phyloP scores from a whole-genome alignment of 2,113 vertebrate genomes.

The Campylorhamphus procurvoides region DNA sequence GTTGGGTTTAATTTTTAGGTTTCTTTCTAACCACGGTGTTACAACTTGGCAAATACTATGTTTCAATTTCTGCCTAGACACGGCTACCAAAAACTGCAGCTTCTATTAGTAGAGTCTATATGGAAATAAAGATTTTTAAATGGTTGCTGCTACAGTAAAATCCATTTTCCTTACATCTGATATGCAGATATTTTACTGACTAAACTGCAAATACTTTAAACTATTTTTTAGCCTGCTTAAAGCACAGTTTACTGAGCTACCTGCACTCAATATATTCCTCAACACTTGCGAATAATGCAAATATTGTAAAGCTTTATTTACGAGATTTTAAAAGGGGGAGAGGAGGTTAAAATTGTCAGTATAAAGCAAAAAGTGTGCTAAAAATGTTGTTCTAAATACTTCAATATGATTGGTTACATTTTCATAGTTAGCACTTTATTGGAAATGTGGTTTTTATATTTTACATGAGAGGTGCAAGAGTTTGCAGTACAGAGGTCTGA shows the following conservation, averaged over 20 bases:
- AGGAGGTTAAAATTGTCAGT: background rate
- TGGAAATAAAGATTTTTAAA: background rate
- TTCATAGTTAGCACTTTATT: background rate
- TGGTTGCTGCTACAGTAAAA: background rate
- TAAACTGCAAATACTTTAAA: background rate
- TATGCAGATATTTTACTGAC: background rate
- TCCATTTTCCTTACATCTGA: background rate
- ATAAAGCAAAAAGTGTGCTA: background rate
- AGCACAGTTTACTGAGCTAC: background rate
- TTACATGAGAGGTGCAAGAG: background rate
- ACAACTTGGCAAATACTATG: background rate
- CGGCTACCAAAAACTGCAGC: background rate
- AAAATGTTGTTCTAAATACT: background rate
- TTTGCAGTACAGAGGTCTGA: background rate
- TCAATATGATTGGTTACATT: background rate
- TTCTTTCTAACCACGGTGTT: background rate
- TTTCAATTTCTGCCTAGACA: background rate
- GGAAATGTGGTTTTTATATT: background rate
- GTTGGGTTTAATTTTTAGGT: background rate
- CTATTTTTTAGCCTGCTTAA: background rate
- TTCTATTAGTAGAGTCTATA: background rate
- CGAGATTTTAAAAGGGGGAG: rapidly evolving
- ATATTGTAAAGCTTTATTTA: background rate
- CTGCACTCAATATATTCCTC: background rate
- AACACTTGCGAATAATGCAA: background rate